A percentile compares a stretch with the other conserved stretches of the same genome.
Conservation (phyloP, 2,888 invertebrate species). For the Graphium colonna region DNA sequence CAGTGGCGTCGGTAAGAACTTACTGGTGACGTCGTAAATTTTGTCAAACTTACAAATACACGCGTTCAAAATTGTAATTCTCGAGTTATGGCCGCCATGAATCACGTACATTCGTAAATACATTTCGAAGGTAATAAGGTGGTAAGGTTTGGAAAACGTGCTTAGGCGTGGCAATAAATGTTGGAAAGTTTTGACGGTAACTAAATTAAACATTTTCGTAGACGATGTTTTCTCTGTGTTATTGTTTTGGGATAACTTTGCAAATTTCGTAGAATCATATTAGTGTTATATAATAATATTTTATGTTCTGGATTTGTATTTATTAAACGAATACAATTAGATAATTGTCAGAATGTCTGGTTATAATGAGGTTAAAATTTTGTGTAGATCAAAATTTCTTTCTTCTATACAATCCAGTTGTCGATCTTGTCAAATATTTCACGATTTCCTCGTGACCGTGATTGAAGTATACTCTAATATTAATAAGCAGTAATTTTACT, state of each 20-base stretch:
- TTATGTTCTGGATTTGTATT: too few species aligned
- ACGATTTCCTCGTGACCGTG: too few species aligned
- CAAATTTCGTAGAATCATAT: too few species aligned
- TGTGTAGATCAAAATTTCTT: too few species aligned
- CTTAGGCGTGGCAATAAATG: neutral
- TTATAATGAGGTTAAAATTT: too few species aligned
- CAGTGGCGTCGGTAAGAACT: constrained; percentile 66
- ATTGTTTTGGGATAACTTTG: neutral
- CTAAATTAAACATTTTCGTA: neutral
- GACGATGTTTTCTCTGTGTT: neutral
- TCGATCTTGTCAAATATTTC: too few species aligned
- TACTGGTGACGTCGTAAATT: constrained; percentile 72
- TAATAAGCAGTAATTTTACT: too few species aligned
- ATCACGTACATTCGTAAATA: constrained; percentile 35
- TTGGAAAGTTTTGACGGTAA: neutral
- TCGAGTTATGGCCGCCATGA: constrained; percentile 62
- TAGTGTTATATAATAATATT: too few species aligned
- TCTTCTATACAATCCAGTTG: too few species aligned
- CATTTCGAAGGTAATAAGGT: constrained; percentile 15
- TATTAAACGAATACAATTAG: too few species aligned
- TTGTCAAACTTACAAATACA: constrained; percentile 66
- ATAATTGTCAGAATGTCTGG: too few species aligned
- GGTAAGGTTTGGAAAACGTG: constrained; percentile 5
- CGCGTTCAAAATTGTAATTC: constrained; percentile 63
- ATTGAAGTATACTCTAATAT: too few species aligned